Percentiles rank a stretch among this genome's conserved stretches.
Conservation (phyloP, 2,797 vertebrate genomes). For the Enteromius anoplus region DNA sequence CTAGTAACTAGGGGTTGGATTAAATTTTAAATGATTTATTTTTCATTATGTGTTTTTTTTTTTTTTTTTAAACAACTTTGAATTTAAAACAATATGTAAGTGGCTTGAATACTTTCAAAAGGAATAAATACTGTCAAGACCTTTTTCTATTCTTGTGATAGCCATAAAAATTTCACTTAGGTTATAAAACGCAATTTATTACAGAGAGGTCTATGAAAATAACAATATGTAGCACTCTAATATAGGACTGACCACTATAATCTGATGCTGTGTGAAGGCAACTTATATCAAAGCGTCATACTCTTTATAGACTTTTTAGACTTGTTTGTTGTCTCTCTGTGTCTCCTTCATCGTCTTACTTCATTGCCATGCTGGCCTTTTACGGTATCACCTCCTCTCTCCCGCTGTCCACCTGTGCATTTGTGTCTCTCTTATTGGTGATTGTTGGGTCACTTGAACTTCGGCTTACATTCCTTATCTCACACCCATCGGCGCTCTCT, state of each 20-base stretch:
- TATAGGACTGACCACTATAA: background rate
- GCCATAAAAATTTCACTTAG: background rate
- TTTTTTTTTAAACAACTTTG: background rate
- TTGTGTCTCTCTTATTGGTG: constrained; percentile 50
- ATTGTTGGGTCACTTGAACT: constrained; percentile 67
- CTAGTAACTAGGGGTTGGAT: background rate
- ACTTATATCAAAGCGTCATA: background rate
- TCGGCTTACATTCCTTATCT: constrained; percentile 72
- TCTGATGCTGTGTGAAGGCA: background rate
- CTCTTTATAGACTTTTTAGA: constrained; percentile 22
- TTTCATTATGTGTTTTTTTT: background rate
- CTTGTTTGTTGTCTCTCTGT: constrained; percentile 29
- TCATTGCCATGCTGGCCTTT: constrained; percentile 26
- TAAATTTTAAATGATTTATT: background rate
- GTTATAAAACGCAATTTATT: background rate
- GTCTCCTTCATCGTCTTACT: background rate
- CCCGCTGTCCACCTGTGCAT: constrained; percentile 28
- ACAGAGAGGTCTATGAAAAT: background rate
- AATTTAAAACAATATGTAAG: background rate
- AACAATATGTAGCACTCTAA: background rate
- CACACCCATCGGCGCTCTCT: constrained; percentile 67
- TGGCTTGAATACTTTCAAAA: background rate
- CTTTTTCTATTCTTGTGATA: background rate
- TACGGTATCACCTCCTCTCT: background rate
- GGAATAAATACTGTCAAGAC: background rate